phyloP scores from a whole-genome alignment of 2,888 invertebrate species.

The Dermolepida albohirtum region DNA sequence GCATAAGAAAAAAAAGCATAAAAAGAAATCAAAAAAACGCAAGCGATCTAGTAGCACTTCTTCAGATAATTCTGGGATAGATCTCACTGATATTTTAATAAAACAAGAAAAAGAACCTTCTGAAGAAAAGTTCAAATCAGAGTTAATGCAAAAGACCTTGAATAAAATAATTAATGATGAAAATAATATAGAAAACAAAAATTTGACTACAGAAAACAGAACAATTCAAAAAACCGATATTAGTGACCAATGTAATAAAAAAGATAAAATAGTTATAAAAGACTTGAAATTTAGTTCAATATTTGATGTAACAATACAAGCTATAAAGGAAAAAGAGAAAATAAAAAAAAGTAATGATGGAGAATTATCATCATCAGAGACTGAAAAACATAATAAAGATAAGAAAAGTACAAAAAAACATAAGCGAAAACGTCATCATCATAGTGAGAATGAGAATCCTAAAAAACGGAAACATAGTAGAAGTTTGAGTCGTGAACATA shows the following conservation, averaged over 20 bases:
- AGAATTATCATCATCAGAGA: conserved; percentile 46
- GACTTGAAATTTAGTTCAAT: conserved; percentile 76
- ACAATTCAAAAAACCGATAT: conserved; percentile 48
- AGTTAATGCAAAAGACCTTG: conserved; percentile 47
- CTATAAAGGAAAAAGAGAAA: conserved; percentile 45
- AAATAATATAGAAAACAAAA: conserved; percentile 53
- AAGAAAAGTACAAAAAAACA: conserved; percentile 39
- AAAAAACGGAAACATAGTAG: conserved; percentile 28
- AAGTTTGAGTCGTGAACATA: conserved; percentile 36
- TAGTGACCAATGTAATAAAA: conserved; percentile 31
- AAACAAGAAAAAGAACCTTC: conserved; percentile 59
- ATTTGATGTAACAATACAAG: conserved; percentile 64
- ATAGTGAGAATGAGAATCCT: conserved; percentile 37
- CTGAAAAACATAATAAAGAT: conserved; percentile 16
- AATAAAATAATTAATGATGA: conserved; percentile 41
- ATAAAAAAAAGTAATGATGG: conserved; percentile 38
- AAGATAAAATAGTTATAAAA: conserved; percentile 74
- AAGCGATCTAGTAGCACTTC: conserved; percentile 60
- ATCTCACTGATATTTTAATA: conserved; percentile 60
- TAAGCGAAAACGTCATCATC: conserved; percentile 46
- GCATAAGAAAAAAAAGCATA: conserved; percentile 68
- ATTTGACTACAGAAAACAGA: conserved; percentile 61
- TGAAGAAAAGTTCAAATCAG: conserved; percentile 51
- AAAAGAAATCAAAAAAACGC: conserved; percentile 65
- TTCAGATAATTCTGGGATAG: conserved; percentile 56